Base-by-base conservation (phyloP, 2,888 invertebrate species). In the Tridacna gigas region DNA sequence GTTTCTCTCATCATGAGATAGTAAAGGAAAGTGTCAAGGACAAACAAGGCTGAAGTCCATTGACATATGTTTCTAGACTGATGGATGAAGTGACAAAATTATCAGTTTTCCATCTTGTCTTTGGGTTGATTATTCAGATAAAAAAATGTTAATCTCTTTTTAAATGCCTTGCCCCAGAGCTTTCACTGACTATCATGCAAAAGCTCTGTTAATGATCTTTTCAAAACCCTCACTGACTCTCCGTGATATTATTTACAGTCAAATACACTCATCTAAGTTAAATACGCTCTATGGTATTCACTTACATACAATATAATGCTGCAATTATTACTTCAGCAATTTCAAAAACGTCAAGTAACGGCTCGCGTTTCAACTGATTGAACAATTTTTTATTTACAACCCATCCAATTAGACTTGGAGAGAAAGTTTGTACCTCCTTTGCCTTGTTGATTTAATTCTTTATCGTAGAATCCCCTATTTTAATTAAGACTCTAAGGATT, bases 271-370 rank as follows among this genome's bases (percentile, higher is more conserved):
- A 15, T 56, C 15, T 37, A 3, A 56, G 56, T 56, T 56, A 56
- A 56, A 56, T 56, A 20, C 56, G 2, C 2, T 56, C 56, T 5
- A 20, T 56, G 11, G 56, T 56, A 56, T 56, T 56, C 20, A 56
- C 56, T 20, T 20, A 56, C 56, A 56, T 56, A 20, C 56, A 56
- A 56, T 20, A 56, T 56, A 56, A 56, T 15, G 20, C 5, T 56
- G 56, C 56, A 56, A 56, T 56, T 56, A 56, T 56, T 56, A 20
- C 56, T 56, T 56, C 56, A 56, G 56, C 56, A 56, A 56, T 56
- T 56, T 56, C 18, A 56, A 56, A 56, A 56, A 56, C 56, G 56
- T 56, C 56, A 56, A 56, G 56, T 56, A 56, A 20, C 56, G 11
- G 15, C 56, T 56, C 56, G 11, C 9, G 20, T 56, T 56, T 56